Conservation (phyloP, 2,113 vertebrate species). For the Phaetusa simplex region DNA sequence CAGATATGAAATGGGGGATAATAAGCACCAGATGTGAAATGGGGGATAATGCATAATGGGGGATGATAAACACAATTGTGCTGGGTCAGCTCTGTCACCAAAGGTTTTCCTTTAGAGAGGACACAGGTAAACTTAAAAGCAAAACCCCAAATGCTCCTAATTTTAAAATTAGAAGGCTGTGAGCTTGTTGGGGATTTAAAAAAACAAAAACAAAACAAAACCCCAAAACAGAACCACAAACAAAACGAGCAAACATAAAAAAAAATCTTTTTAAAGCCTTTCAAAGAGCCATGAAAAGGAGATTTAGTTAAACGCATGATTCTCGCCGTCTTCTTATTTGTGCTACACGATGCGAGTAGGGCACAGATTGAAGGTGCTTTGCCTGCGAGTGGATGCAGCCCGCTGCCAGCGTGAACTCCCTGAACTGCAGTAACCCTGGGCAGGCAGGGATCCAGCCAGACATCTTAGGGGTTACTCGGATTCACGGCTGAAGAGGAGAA, state of each 20-base stretch:
- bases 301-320: conserved; percentile 8
- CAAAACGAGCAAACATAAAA: not conserved
- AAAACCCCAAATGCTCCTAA: not conserved
- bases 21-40: no score
- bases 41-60: not conserved
- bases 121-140: not conserved
- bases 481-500: conserved; percentile 48
- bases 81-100: not conserved
- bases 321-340: not conserved
- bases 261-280: not conserved
- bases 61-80: not conserved
- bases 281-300: not conserved
- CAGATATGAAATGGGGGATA: no score
- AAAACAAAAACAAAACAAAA: not conserved
- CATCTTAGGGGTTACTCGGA: conserved; percentile 67
- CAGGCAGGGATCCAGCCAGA: conserved; percentile 68
- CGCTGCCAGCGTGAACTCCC: not conserved
- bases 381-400: not conserved
- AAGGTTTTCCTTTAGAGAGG: not conserved
- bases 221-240: not conserved
- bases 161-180: not conserved
- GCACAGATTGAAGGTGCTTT: not conserved
- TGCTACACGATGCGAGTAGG: not conserved
- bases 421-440: conserved; percentile 61
- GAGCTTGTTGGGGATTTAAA: not conserved